phyloP scores from a whole-genome alignment of 1,140 invertebrate species.

The Drepana arcuata region DNA sequence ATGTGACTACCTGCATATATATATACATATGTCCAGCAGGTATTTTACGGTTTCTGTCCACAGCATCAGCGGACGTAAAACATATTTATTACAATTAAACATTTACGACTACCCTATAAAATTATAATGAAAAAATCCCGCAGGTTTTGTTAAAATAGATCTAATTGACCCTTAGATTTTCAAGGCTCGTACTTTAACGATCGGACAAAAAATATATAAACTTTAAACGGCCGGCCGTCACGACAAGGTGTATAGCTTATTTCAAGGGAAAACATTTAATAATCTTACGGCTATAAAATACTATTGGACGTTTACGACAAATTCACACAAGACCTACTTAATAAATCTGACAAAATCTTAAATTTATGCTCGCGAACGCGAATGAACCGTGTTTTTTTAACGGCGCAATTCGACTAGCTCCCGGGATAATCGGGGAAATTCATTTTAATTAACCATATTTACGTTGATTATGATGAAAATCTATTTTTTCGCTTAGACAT shows the following conservation, averaged over 20 bases:
- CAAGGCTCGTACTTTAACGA: constrained; percentile 38
- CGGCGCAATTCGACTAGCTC: constrained; percentile 35
- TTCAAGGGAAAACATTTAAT: constrained; percentile 31
- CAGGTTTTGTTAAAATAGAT: constrained; percentile 34
- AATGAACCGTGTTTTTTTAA: constrained; percentile 38
- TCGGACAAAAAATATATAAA: constrained; percentile 26
- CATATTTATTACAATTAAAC: constrained; percentile 52
- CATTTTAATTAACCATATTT: constrained; percentile 46
- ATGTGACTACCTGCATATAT: no score
- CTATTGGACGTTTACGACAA: constrained; percentile 55
- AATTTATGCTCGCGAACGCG: constrained; percentile 44
- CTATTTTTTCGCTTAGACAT: no score
- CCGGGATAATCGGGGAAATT: constrained; percentile 36
- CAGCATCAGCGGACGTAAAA: no score
- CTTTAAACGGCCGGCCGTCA: constrained; percentile 21
- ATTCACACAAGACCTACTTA: constrained; percentile 54
- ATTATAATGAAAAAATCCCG: constrained; percentile 29
- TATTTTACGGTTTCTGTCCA: no score
- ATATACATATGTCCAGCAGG: no score
- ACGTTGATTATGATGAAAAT: constrained; percentile 1
- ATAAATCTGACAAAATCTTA: constrained; percentile 56
- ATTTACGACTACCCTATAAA: constrained; percentile 48
- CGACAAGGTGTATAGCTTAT: constrained; percentile 35
- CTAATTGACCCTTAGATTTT: constrained; percentile 44
- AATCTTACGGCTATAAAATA: constrained; percentile 45